Evolutionary conservation across 2,888 invertebrate genomes (phyloP), one percentile per base, ranked within the genome.

Genomic region (Graphium colonna): DNA sequence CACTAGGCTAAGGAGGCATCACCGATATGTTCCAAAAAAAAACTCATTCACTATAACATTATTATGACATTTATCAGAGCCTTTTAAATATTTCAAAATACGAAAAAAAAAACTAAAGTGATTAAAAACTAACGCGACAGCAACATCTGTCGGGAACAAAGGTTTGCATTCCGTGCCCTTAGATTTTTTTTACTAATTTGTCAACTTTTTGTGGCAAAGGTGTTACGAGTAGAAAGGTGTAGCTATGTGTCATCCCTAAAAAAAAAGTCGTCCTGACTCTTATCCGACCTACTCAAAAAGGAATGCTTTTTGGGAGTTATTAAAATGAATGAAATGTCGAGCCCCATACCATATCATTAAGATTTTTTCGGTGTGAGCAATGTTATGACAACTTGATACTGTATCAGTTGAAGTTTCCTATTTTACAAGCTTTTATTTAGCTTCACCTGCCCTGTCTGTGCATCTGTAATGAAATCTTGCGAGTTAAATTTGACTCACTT

Each of bases 171-270:
- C 75, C 68, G 56, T 48, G 46, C 10, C 8, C 12, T 7, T 52
- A 56, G 68, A n/a, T 67, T 68, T 73, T 74, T 67, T 62, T 61
- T 56, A 56, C 60, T 71, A 71, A 78, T 79, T 79, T 79, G 75
- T 79, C 75, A 75, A 64, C 65, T 73, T 78, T 76, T 74, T 76
- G 41, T 56, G 49, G 18, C 39, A 45, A 49, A 54, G 49, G 53
- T 54, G 53, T 54, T 49, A 49, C 49, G 38, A 40, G 41, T n/a
- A 28, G 44, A 33, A n/a, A n/a, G n/a, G n/a, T n/a, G n/a, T n/a
- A n/a, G 21, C 21, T 4, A 15, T 12, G 17, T 61, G 58, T 61
- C 57, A 60, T 56, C 44, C 56, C 58, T 40, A 40, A 0, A 60
- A 53, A 58, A 57, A 59, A 56, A 36, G 38, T 54, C 38, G 39